These are phyloP conservation scores for Crotalus tigris DNA, from an alignment of 2,113 vertebrate genomes.

Conservation along the genomic window DNA sequence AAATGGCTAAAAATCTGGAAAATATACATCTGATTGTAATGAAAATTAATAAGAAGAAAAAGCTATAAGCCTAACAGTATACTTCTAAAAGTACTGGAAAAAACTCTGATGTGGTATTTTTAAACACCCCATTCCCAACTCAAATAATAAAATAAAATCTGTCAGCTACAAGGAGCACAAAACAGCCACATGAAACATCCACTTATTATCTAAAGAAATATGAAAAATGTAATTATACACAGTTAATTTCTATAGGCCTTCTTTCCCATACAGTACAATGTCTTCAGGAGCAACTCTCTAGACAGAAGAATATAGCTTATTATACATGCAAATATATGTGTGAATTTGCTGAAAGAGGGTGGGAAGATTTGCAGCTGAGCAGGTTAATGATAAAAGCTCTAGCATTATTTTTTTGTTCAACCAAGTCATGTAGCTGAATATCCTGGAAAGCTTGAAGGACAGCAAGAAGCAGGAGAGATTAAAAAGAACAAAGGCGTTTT, in stretches of 20 bases:
- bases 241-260: constrained; percentile 46
- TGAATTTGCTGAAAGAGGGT: constrained; percentile 49
- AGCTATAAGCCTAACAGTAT: constrained; percentile 9
- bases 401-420: neutral
- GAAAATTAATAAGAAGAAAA: constrained; percentile 29
- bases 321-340: constrained; percentile 59
- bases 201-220: neutral
- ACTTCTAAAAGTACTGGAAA: constrained; percentile 35
- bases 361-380: constrained; percentile 63
- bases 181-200: neutral
- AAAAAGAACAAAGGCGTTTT: constrained; percentile 51
- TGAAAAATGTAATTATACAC: constrained; percentile 37
- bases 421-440: constrained; percentile 44
- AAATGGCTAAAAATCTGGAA: neutral
- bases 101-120: neutral
- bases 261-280: constrained; percentile 39
- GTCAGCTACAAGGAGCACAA: neutral
- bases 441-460: constrained; percentile 11
- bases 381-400: constrained; percentile 60
- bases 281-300: constrained; percentile 52
- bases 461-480: constrained; percentile 35
- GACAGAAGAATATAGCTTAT: constrained; percentile 57
- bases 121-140: neutral
- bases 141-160: constrained; percentile 5
- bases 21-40: constrained; percentile 6